phyloP scores from a whole-genome alignment of 2,888 invertebrate species.

The Lasioglossum lativentre region DNA sequence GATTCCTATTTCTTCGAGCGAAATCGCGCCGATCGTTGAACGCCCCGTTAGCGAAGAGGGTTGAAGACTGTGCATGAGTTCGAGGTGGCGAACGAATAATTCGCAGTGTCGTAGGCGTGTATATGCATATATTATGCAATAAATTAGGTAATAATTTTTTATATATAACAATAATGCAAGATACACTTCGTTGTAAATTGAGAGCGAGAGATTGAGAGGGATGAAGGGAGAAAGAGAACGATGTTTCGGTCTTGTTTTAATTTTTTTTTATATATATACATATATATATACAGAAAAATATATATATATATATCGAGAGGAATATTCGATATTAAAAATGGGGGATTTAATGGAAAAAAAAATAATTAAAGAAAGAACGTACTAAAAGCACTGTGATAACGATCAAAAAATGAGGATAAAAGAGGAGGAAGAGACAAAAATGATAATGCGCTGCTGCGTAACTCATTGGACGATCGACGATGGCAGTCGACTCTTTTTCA shows the following conservation, averaged over 20 bases:
- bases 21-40: not conserved
- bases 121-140: slow-evolving; percentile 61
- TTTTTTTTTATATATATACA: slow-evolving; percentile 7
- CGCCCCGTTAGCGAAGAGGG: not conserved
- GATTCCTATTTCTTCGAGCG: not conserved
- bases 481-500: slow-evolving; percentile 37
- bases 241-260: slow-evolving; percentile 45
- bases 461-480: slow-evolving; percentile 26
- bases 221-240: slow-evolving; percentile 21
- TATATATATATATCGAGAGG: slow-evolving; percentile 37
- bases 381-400: slow-evolving; percentile 67
- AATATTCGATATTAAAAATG: slow-evolving; percentile 52
- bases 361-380: slow-evolving; percentile 31
- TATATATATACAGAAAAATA: slow-evolving; percentile 30
- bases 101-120: slow-evolving; percentile 40
- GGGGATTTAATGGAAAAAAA: slow-evolving; percentile 1
- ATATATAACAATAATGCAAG: slow-evolving; percentile 49
- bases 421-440: not conserved
- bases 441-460: not conserved
- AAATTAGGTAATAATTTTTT: slow-evolving; percentile 64
- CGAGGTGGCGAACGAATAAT: slow-evolving; percentile 19
- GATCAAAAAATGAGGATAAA: slow-evolving; percentile 38
- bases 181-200: slow-evolving; percentile 37
- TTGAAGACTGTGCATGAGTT: not conserved
- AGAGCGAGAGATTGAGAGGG: not conserved